A percentile compares a stretch with the other conserved stretches of the same genome.
These are phyloP conservation scores for Drosophila triauraria DNA, from an alignment of 1,140 invertebrate genomes.

Conservation along the genomic window DNA sequence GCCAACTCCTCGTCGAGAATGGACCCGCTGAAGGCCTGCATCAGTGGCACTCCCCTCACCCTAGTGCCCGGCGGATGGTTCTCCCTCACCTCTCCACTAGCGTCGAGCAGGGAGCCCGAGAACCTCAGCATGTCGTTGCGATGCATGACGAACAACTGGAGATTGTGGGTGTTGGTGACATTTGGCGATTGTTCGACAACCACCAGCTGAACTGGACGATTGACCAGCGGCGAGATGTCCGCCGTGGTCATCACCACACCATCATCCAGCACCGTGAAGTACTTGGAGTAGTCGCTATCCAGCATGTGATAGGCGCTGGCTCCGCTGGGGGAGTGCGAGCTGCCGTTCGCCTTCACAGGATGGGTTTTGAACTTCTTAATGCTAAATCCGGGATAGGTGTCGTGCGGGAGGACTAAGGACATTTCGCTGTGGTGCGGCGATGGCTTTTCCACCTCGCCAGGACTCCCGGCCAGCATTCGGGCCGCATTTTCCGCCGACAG, in stretches of 20 bases:
- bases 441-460: conserved; percentile 48
- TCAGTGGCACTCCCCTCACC: conserved; percentile 89
- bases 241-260: conserved; percentile 96
- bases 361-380: conserved; percentile 89
- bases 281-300: conserved; percentile 92
- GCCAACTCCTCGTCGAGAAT: conserved; percentile 84
- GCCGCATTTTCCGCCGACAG: conserved; percentile 77
- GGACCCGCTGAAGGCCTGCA: conserved; percentile 86
- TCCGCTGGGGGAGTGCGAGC: background rate
- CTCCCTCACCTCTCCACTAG: conserved; percentile 90
- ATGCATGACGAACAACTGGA: conserved; percentile 93
- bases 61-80: conserved; percentile 90
- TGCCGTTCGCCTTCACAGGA: conserved; percentile 53
- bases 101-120: conserved; percentile 86
- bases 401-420: conserved; percentile 90
- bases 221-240: conserved; percentile 91
- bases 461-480: conserved; percentile 76
- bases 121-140: conserved; percentile 92
- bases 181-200: conserved; percentile 93
- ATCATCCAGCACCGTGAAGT: conserved; percentile 94
- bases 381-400: conserved; percentile 93
- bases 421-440: conserved; percentile 67
- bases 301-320: conserved; percentile 85
- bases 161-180: conserved; percentile 91
- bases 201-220: conserved; percentile 91